phyloP scores from a whole-genome alignment of 2,113 vertebrate species.

The Probosciger aterrimus region DNA sequence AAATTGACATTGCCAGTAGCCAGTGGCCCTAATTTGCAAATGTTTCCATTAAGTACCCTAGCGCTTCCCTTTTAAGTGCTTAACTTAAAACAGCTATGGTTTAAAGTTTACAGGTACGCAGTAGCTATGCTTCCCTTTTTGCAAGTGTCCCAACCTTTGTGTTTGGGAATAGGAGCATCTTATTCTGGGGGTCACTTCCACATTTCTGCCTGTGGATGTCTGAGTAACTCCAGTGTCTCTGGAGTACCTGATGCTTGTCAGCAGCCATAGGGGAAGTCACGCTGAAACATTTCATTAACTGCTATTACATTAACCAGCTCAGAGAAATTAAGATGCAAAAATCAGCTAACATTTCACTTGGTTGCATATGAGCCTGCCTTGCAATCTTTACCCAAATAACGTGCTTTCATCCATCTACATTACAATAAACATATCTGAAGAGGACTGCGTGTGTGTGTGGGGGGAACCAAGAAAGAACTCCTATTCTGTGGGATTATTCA shows the following conservation, averaged over 20 bases:
- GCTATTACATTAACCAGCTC: not conserved
- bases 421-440: not conserved
- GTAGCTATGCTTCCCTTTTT: not conserved
- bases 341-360: not conserved
- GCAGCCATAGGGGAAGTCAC: not conserved
- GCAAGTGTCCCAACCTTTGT: not conserved
- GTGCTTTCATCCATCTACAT: not conserved
- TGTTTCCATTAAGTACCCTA: not conserved
- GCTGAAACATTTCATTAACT: not conserved
- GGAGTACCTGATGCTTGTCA: not conserved
- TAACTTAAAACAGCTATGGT: not conserved
- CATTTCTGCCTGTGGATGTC: not conserved
- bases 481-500: not conserved
- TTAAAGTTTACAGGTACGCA: not conserved
- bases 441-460: not conserved
- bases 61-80: not conserved
- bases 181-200: not conserved
- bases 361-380: not conserved
- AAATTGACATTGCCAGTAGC: not conserved
- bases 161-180: not conserved
- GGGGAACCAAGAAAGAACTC: not conserved
- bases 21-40: not conserved
- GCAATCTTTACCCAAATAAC: not conserved
- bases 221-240: not conserved
- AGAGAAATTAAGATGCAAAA: slow-evolving; percentile 2